Base-by-base conservation (phyloP, 92 coral and sea anemone species). In the Metridium senile region DNA sequence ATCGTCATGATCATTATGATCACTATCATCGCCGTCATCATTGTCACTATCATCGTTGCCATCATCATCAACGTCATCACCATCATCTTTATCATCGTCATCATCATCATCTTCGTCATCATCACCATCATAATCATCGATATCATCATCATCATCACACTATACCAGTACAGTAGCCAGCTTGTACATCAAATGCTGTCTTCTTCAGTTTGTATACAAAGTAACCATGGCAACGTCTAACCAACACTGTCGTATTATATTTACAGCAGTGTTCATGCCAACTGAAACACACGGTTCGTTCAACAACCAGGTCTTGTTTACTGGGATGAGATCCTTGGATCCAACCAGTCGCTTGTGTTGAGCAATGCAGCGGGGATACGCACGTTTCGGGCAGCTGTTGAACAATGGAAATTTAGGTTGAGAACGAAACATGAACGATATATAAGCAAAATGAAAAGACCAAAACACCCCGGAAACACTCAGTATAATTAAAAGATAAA, bases 311-410 rank as follows among this genome's bases (percentile, higher is more conserved):
- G 4, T 80, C 72, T 2, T 80, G 65, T 28, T 18, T 9, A 11
- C 51, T 30, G 21, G 84, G 84, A 43, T 80, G 78, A 30, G 53
- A 26, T 19, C 78, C 84, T 4, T 26, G 77, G 46, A 79, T 62
- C 84, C 84, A 79, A 22, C 84, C 84, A 33, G 84, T 39, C 16
- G 84, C 84, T 43, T 80, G 78, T 33, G 84, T 80, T 22, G 70
- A 63, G 30, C 84, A 80, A 0, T 43, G n/a, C 71, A 28, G 46
- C 17, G 78, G 72, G 0, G 68, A 49, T 26, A 58, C 61, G 26
- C 84, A 80, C 57, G 71, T 26, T 43, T 80, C 70, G 17, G 84
- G 78, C 16, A 80, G 17, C 84, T 79, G 58, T 51, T 18, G 19
- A 22, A 13, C 22, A 23, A 75, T 26, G 58, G n/a, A n/a, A n/a